These are phyloP conservation scores for Nemotelus nigrinus DNA, from an alignment of 2,888 invertebrate genomes.

Conservation along the genomic window DNA sequence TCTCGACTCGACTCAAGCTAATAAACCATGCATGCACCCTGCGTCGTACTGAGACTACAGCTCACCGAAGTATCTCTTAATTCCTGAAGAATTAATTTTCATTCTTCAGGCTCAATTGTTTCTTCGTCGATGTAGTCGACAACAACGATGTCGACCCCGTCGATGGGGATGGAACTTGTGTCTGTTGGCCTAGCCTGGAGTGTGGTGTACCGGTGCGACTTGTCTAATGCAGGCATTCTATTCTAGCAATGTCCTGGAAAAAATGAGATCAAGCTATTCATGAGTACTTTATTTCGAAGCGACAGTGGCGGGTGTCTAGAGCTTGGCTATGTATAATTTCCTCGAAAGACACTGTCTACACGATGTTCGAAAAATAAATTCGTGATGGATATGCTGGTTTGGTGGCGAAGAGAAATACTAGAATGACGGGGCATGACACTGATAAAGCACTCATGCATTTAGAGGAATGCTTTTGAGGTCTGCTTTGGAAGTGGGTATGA, in stretches of 20 bases:
- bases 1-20: no score
- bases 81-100: constrained; percentile 39
- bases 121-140: not conserved
- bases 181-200: no score
- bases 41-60: no score
- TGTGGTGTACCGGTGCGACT: not conserved
- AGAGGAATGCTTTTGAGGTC: not conserved
- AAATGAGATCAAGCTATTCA: constrained; percentile 41
- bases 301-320: constrained; percentile 19
- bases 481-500: constrained; percentile 4
- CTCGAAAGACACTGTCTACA: constrained; percentile 8
- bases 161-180: no score
- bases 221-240: constrained; percentile 5
- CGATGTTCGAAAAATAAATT: not conserved
- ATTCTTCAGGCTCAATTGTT: constrained; percentile 8
- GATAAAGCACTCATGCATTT: constrained; percentile 21
- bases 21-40: no score
- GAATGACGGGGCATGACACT: not conserved
- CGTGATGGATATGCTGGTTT: not conserved
- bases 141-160: no score
- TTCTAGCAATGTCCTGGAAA: constrained; percentile 33
- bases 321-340: constrained; percentile 23
- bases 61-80: constrained; percentile 29
- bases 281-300: constrained; percentile 8
- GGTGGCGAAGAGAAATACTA: not conserved